Percentiles rank a stretch among this genome's conserved stretches.
Evolutionary conservation across 2,888 invertebrate species (phyloP).

Genomic region (Pterostichus madidus): DNA sequence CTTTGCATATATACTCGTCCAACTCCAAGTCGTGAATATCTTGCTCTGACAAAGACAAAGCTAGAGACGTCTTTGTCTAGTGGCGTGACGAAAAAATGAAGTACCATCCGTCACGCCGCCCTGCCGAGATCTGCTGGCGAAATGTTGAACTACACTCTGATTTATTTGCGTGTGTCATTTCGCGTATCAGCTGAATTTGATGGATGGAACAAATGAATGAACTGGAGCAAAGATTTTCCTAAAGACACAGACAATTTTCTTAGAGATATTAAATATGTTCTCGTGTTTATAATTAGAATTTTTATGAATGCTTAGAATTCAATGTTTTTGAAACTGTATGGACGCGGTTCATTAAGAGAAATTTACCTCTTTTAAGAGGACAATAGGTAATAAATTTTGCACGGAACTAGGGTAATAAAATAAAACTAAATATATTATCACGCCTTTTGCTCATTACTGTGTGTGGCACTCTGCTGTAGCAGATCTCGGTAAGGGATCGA

Average conservation of each 20-base stretch:
- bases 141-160: constrained; percentile 41
- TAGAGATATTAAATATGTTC: too few species aligned
- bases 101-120: constrained; percentile 39
- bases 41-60: not conserved
- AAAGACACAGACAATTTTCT: not conserved
- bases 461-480: too few species aligned
- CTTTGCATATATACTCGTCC: constrained; percentile 5
- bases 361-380: too few species aligned
- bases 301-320: too few species aligned
- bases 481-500: too few species aligned
- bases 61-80: constrained; percentile 18
- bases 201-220: constrained; percentile 22
- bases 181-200: constrained; percentile 18
- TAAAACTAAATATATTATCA: too few species aligned
- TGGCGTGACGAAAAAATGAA: constrained; percentile 28
- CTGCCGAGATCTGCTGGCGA: constrained; percentile 33
- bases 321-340: too few species aligned
- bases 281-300: too few species aligned
- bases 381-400: too few species aligned
- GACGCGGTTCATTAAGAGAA: too few species aligned
- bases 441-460: too few species aligned
- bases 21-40: not conserved
- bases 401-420: too few species aligned
- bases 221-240: not conserved
- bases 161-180: constrained; percentile 45